These are phyloP conservation scores for Plodia interpunctella DNA, from an alignment of 1,140 invertebrate species.

Conservation along the genomic window DNA sequence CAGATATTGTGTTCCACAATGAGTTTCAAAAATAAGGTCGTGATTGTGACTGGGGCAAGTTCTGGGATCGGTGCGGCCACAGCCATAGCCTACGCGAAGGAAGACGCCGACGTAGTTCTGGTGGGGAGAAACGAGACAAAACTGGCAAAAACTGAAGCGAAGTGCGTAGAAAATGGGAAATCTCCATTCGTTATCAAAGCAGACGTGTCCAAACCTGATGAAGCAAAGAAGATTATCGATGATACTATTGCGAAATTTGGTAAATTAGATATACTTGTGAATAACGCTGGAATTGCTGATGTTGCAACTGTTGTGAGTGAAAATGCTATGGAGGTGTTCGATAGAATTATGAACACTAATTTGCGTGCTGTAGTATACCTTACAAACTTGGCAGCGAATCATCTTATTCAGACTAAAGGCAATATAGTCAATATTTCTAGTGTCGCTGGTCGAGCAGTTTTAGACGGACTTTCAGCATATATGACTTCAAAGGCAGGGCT, in stretches of 20 bases:
- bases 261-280: background rate
- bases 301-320: background rate
- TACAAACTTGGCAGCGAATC: background rate
- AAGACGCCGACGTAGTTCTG: background rate
- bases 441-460: background rate
- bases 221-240: background rate
- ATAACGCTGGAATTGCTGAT: background rate
- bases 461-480: background rate
- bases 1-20: background rate
- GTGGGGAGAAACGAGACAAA: background rate
- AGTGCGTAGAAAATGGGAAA: background rate
- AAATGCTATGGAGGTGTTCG: background rate
- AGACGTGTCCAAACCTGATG: background rate
- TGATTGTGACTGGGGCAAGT: background rate
- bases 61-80: background rate
- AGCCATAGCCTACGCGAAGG: background rate
- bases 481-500: background rate
- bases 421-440: slow-evolving; percentile 1
- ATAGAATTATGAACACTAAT: slow-evolving; percentile 1
- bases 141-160: background rate
- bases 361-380: background rate
- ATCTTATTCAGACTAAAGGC: background rate
- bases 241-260: background rate
- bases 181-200: background rate
- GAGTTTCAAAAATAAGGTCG: background rate